Percentiles rank a stretch among this genome's conserved stretches.
These are phyloP conservation scores for Drosophila gaucha DNA, from an alignment of 2,888 invertebrate genomes.

Conservation along the genomic window DNA sequence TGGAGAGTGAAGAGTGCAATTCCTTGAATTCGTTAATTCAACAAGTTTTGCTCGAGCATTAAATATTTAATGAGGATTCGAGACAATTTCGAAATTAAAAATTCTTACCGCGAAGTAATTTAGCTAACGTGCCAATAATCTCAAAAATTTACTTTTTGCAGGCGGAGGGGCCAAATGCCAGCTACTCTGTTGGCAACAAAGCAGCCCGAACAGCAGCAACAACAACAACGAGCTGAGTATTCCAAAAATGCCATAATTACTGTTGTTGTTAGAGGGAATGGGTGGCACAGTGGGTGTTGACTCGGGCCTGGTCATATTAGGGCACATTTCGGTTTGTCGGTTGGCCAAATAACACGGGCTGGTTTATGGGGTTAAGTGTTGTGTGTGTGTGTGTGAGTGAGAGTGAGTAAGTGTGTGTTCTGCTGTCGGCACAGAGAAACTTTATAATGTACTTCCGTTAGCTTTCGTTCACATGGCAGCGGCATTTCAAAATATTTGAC, in stretches of 20 bases:
- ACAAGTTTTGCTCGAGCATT: slow-evolving; percentile 29
- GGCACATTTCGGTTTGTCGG: slow-evolving; percentile 69
- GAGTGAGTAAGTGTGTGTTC: background rate
- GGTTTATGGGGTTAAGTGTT: background rate
- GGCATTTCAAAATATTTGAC: slow-evolving; percentile 78
- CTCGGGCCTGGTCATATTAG: slow-evolving; percentile 57
- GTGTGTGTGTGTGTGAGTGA: background rate
- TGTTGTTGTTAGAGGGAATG: slow-evolving; percentile 52
- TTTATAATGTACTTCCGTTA: slow-evolving; percentile 77
- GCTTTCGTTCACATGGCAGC: slow-evolving; percentile 75
- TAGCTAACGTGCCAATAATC: slow-evolving; percentile 72
- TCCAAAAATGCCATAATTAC: slow-evolving; percentile 75
- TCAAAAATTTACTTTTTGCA: slow-evolving; percentile 58
- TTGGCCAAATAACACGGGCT: slow-evolving; percentile 63
- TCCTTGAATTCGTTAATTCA: slow-evolving; percentile 7
- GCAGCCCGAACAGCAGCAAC: slow-evolving; percentile 3
- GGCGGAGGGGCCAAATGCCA: slow-evolving; percentile 16
- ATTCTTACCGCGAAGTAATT: slow-evolving; percentile 71
- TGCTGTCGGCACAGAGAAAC: slow-evolving; percentile 40
- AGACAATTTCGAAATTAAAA: slow-evolving; percentile 63
- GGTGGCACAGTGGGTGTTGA: slow-evolving; percentile 11
- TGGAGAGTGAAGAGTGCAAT: background rate
- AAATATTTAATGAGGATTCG: slow-evolving; percentile 28
- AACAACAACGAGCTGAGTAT: slow-evolving; percentile 42
- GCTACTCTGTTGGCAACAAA: slow-evolving; percentile 47